Evolutionary conservation across 2,797 vertebrate genomes (phyloP), one percentile per base, ranked within the genome.

Genomic region (Margarornis squamiger): DNA sequence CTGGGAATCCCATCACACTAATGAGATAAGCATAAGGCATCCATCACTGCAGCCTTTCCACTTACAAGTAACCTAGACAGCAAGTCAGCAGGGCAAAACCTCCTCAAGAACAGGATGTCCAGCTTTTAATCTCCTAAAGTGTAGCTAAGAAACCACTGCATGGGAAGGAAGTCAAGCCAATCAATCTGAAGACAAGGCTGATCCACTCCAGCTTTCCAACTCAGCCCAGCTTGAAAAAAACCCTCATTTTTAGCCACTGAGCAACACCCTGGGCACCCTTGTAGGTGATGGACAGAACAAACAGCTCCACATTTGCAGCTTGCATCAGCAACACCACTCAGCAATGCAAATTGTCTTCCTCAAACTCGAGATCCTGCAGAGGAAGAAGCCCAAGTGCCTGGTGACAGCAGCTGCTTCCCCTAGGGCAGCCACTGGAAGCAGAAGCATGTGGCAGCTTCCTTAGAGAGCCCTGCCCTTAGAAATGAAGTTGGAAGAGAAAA

Each of bases 321-420:
- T 32, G 63, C 48, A 70, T 48, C 74, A 63, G 80, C 92, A 71
- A 18, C 43, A 2, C 0, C 65, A 2, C 41, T 48, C 78, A 67
- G 91, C 52, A 55, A 73, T 23, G 72, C 61, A 76, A 66, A 73
- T 55, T 0, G 19, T 14, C 72, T 93, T 88, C 87, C 93, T n/a
- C 85, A 77, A 94, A 82, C 6, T 17, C 4, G 22, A 34, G 54
- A 74, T 62, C 23, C 58, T 68, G 78, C 51, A 59, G 71, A 89
- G 80, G 77, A 81, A 86, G 74, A 48, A 39, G 65, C 2, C 7
- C 19, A 29, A 1, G 29, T 1, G 63, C 73, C 79, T 29, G 30
- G 57, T 29, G 88, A 45, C 67, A 72, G 90, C 93, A 83, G 93
- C 87, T 81, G 79, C 88, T 92, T 90, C 92, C 90, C 86, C 70